Conservation (phyloP, 1,140 invertebrate genomes). For the Pseudomyrmex dendroicus region DNA sequence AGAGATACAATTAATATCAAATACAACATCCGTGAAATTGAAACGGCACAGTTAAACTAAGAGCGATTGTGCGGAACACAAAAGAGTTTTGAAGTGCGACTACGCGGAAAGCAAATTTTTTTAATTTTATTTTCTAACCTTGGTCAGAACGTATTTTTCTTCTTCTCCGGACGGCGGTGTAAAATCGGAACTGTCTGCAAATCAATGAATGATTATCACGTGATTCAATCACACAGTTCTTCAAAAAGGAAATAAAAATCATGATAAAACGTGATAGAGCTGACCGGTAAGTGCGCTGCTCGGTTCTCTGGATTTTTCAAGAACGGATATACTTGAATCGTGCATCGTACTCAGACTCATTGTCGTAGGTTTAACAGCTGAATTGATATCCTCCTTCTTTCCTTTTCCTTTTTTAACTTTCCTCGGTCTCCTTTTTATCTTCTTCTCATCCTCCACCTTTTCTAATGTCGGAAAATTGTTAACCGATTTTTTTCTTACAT, state of each 20-base stretch:
- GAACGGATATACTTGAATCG: not conserved
- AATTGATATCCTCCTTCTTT: slow-evolving; percentile 20
- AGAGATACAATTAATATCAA: too few relatives aligned
- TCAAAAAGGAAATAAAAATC: not conserved
- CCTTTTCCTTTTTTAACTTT: slow-evolving; percentile 18
- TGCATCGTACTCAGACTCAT: slow-evolving; percentile 28
- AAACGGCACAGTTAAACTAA: not conserved
- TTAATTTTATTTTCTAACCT: slow-evolving; percentile 67
- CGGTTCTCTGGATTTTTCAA: slow-evolving; percentile 49
- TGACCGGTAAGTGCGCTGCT: slow-evolving; percentile 68
- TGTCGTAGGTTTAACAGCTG: not conserved
- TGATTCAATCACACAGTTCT: not conserved
- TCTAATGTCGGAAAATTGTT: slow-evolving; percentile 18
- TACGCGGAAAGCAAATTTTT: too few relatives aligned
- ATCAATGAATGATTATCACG: slow-evolving; percentile 13
- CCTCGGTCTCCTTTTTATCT: slow-evolving; percentile 21
- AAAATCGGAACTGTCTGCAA: slow-evolving; percentile 59
- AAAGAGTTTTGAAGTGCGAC: too few relatives aligned
- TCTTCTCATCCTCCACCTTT: not conserved
- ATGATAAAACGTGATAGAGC: not conserved
- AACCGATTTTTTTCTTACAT: not conserved
- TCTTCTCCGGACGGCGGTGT: slow-evolving; percentile 83
- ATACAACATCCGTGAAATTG: too few relatives aligned
- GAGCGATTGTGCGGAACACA: too few relatives aligned
- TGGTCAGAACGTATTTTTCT: slow-evolving; percentile 82